Conservation (phyloP, 2,113 vertebrate genomes). For the Crotalus horridus region DNA sequence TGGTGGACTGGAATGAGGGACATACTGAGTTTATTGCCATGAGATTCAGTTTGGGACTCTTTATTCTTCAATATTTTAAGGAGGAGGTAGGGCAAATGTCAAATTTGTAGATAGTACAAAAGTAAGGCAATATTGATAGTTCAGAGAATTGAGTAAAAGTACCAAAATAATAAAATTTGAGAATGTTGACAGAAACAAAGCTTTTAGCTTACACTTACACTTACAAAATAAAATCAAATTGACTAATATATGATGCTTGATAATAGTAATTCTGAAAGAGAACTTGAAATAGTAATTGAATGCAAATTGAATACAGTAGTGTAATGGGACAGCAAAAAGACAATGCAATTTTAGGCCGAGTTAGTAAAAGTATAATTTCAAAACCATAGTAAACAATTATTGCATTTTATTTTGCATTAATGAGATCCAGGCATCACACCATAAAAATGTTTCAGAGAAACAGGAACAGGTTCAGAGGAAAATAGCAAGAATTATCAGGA, state of each 20-base stretch:
- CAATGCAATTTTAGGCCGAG: neutral
- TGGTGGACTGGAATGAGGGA: neutral
- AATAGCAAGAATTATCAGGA: neutral
- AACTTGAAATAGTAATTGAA: neutral
- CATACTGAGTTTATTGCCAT: neutral
- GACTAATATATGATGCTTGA: neutral
- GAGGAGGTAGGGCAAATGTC: neutral
- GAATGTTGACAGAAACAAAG: neutral
- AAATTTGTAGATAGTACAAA: neutral
- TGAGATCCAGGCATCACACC: neutral
- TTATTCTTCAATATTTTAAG: neutral
- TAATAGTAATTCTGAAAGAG: neutral
- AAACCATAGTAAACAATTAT: neutral
- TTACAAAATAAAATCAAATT: neutral
- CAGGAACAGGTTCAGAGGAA: neutral
- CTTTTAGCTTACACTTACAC: neutral
- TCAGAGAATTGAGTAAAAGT: neutral
- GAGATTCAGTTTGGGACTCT: neutral
- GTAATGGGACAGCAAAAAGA: neutral
- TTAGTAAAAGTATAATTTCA: neutral
- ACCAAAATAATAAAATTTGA: neutral
- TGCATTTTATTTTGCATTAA: neutral
- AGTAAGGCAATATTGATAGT: neutral
- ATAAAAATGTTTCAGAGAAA: neutral
- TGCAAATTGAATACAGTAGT: neutral